These are phyloP conservation scores for Chymomyza fuscimana DNA, from an alignment of 2,888 invertebrate species.

Conservation along the genomic window DNA sequence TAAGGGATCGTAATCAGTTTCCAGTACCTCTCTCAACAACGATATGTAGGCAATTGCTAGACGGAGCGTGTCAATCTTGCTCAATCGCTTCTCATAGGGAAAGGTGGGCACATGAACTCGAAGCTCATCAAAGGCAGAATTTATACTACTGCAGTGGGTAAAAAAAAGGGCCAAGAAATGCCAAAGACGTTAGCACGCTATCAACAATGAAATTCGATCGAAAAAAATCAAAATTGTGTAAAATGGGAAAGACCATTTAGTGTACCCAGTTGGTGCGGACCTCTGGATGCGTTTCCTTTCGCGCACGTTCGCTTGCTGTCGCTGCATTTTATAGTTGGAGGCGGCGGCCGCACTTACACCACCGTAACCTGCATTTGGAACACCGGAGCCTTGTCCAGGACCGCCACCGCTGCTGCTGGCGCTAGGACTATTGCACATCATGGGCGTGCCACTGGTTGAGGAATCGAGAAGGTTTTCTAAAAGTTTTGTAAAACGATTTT, in stretches of 20 bases:
- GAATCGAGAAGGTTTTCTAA: slow-evolving; percentile 74
- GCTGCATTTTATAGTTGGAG: slow-evolving; percentile 87
- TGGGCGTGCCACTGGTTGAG: slow-evolving; percentile 64
- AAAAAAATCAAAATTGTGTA: slow-evolving; percentile 30
- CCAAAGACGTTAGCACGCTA: slow-evolving; percentile 40
- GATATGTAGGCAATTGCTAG: slow-evolving; percentile 99
- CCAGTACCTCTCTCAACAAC: slow-evolving; percentile 91
- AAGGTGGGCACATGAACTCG: slow-evolving; percentile 99
- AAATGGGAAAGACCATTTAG: slow-evolving; percentile 77
- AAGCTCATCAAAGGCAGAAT: slow-evolving; percentile 99
- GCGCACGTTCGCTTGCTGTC: slow-evolving; percentile 95
- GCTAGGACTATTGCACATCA: slow-evolving; percentile 73
- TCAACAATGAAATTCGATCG: not conserved
- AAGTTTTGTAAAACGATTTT: slow-evolving; percentile 1
- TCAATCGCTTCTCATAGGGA: slow-evolving; percentile 98
- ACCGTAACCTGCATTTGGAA: slow-evolving; percentile 20
- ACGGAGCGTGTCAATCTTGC: slow-evolving; percentile 98
- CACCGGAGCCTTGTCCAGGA: slow-evolving; percentile 29
- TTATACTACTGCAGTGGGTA: slow-evolving; percentile 92
- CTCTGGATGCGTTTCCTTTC: slow-evolving; percentile 99
- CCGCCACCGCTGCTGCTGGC: slow-evolving; percentile 64
- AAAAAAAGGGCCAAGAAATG: slow-evolving; percentile 20
- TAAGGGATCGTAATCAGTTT: slow-evolving; percentile 93
- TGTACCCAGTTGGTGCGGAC: slow-evolving; percentile 93
- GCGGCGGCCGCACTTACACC: slow-evolving; percentile 41